These are phyloP conservation scores for Formica selysi DNA, from an alignment of 1,140 invertebrate genomes.

Conservation along the genomic window DNA sequence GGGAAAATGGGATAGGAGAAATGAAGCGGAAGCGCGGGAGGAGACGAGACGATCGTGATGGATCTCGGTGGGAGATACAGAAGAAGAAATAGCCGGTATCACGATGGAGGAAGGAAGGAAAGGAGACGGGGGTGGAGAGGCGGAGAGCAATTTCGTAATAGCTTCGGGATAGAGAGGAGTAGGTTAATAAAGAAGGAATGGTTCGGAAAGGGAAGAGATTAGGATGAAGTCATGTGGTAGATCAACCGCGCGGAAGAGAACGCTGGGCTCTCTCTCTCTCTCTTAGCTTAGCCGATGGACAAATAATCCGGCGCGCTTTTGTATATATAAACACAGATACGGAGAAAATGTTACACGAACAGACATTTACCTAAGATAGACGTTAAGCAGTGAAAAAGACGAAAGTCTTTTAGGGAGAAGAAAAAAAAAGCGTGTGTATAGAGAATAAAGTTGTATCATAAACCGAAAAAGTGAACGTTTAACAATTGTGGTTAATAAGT, in stretches of 20 bases:
- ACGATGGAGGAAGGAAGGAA: not conserved
- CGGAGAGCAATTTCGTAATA: slow-evolving; percentile 43
- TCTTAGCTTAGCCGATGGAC: slow-evolving; percentile 74
- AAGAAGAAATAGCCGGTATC: slow-evolving; percentile 44
- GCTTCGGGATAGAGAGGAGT: slow-evolving; percentile 26
- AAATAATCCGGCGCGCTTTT: slow-evolving; percentile 75
- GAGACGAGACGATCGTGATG: slow-evolving; percentile 57
- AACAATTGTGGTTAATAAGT: slow-evolving; percentile 81
- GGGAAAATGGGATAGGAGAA: slow-evolving; percentile 39
- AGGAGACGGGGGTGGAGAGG: not conserved
- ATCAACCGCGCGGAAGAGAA: slow-evolving; percentile 65
- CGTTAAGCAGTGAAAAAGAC: slow-evolving; percentile 66
- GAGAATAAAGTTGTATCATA: slow-evolving; percentile 81
- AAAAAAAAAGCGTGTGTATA: slow-evolving; percentile 77
- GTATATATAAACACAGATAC: slow-evolving; percentile 73
- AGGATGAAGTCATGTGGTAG: slow-evolving; percentile 66
- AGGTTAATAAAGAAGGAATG: slow-evolving; percentile 56
- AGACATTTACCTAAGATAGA: slow-evolving; percentile 69
- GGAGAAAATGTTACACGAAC: slow-evolving; percentile 59
- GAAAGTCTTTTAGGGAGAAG: slow-evolving; percentile 40
- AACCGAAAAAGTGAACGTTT: slow-evolving; percentile 73
- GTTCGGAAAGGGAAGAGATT: slow-evolving; percentile 53
- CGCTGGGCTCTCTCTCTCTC: slow-evolving; percentile 64
- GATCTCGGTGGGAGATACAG: slow-evolving; percentile 61
- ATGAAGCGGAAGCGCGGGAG: slow-evolving; percentile 34